Evolutionary conservation across 2,113 vertebrate species (phyloP).

Genomic region (Chaetura pelagica): DNA sequence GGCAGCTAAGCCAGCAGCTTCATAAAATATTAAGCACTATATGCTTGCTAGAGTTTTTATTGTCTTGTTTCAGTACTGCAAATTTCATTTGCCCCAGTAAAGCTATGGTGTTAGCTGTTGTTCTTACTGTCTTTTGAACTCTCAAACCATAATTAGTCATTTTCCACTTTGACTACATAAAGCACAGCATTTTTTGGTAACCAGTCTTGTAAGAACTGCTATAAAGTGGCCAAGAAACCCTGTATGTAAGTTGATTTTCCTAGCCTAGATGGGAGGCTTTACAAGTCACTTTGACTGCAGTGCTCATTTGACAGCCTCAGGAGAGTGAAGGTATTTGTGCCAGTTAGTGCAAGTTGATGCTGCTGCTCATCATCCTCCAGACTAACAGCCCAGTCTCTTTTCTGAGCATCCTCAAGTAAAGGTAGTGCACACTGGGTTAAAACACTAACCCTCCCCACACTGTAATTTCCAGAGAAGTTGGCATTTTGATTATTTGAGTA

Average conservation of each 20-base stretch:
- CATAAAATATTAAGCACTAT: not conserved
- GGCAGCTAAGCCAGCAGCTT: not conserved
- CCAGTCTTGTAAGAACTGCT: not conserved
- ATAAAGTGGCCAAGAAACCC: not conserved
- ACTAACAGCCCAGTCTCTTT: not conserved
- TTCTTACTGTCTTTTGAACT: not conserved
- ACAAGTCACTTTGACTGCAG: not conserved
- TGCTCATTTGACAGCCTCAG: not conserved
- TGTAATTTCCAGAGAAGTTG: not conserved
- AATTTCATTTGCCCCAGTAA: not conserved
- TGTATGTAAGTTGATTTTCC: not conserved
- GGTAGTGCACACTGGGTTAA: not conserved
- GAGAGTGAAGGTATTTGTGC: not conserved
- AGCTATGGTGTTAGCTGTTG: not conserved
- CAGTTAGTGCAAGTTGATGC: not conserved
- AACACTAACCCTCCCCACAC: rapidly evolving
- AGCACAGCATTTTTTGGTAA: not conserved
- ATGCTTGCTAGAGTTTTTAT: not conserved
- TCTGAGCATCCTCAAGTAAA: not conserved
- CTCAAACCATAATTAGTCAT: not conserved
- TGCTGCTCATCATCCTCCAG: not conserved
- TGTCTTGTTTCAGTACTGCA: not conserved
- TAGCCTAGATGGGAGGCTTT: not conserved
- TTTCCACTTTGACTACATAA: not conserved
- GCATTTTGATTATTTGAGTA: not conserved